Evolutionary conservation across 2,113 vertebrate genomes (phyloP).

Genomic region (Carettochelys insculpta): DNA sequence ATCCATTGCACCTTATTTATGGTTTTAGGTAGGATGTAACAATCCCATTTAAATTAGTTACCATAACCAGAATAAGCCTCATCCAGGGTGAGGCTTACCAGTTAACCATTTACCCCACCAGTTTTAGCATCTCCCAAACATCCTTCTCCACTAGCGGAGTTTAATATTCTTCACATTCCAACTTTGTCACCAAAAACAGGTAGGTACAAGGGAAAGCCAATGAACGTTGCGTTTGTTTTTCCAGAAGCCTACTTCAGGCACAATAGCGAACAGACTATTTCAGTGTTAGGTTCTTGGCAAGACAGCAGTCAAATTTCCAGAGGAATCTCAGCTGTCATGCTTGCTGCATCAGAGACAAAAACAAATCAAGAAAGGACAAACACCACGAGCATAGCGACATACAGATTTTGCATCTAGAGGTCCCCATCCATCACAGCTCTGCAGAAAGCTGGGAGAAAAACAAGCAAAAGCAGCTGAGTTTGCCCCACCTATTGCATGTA

Average conservation of each 20-base stretch:
- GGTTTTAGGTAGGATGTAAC: no score
- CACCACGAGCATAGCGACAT: fast-evolving
- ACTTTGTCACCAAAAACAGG: neutral
- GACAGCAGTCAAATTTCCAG: neutral
- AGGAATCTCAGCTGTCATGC: neutral
- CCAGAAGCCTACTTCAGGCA: neutral
- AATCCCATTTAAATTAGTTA: no score
- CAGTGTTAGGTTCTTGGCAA: neutral
- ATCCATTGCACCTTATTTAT: neutral
- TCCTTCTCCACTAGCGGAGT: neutral
- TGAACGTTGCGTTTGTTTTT: neutral
- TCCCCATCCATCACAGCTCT: neutral
- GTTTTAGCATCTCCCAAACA: neutral
- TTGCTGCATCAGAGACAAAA: neutral
- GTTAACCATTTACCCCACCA: no score
- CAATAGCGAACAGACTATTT: neutral
- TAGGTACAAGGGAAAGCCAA: neutral
- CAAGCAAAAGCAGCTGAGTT: neutral
- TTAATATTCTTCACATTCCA: neutral
- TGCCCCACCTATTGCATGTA: neutral
- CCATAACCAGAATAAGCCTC: no score
- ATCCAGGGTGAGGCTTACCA: no score
- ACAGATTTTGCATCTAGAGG: neutral
- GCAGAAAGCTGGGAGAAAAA: neutral
- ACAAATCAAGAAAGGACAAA: neutral